These are phyloP conservation scores for Calosoma granatense DNA, from an alignment of 1,140 invertebrate genomes.

Conservation along the genomic window DNA sequence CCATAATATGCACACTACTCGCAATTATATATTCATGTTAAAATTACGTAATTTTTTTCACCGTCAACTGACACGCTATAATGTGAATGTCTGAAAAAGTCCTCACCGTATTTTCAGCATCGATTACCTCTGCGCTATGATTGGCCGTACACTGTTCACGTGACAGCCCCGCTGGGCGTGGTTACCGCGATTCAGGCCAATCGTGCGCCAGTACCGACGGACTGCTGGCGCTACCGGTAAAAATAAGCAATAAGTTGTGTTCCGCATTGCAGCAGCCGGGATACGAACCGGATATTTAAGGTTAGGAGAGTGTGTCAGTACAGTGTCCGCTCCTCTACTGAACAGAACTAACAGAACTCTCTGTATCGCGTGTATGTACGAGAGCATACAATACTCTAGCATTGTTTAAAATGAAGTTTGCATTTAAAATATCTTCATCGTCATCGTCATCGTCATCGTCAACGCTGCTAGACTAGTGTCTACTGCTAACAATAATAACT, in stretches of 20 bases:
- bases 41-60: no score
- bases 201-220: background rate
- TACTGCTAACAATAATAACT: background rate
- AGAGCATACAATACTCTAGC: no score
- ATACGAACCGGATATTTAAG: background rate
- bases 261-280: constrained; percentile 6
- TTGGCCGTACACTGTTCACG: background rate
- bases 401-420: background rate
- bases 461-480: background rate
- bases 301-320: background rate
- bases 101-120: background rate
- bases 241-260: constrained; percentile 5
- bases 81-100: background rate
- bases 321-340: background rate
- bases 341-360: background rate
- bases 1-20: no score
- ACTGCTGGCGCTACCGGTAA: background rate
- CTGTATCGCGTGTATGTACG: background rate
- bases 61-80: no score
- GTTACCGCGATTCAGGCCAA: background rate
- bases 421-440: background rate
- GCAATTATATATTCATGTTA: no score
- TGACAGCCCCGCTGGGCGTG: background rate
- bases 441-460: background rate
- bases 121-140: background rate